Conservation (phyloP, 1,140 invertebrate genomes). For the Nephila pilipes region DNA sequence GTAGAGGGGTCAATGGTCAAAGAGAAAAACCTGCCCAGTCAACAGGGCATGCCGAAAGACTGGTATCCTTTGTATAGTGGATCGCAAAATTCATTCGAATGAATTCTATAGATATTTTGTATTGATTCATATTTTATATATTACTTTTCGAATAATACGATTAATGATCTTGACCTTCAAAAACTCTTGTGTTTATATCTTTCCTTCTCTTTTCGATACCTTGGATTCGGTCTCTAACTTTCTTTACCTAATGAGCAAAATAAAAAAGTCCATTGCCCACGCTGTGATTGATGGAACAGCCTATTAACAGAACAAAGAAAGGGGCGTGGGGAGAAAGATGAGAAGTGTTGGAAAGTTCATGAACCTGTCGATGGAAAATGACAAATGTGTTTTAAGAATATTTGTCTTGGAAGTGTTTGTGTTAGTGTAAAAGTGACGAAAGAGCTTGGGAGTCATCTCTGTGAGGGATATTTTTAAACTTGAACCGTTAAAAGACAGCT, state of each 20-base stretch:
- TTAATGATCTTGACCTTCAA: conserved; percentile 8
- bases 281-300: neutral
- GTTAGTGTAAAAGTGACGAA: neutral
- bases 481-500: no score
- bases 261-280: neutral
- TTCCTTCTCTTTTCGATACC: neutral
- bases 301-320: conserved; percentile 24
- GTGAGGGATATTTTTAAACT: neutral
- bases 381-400: neutral
- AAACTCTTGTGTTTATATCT: neutral
- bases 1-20: neutral
- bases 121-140: neutral
- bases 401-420: neutral
- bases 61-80: neutral
- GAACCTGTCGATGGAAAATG: neutral
- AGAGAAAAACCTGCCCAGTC: neutral
- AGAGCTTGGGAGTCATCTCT: neutral
- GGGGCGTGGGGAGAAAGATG: neutral
- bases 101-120: neutral
- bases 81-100: neutral
- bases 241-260: neutral
- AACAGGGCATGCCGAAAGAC: neutral
- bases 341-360: neutral
- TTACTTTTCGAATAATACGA: neutral
- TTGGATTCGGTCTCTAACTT: neutral